A percentile compares a stretch with the other conserved stretches of the same genome.
Evolutionary conservation across 2,113 vertebrate genomes (phyloP).

Genomic region (Fulica atra): DNA sequence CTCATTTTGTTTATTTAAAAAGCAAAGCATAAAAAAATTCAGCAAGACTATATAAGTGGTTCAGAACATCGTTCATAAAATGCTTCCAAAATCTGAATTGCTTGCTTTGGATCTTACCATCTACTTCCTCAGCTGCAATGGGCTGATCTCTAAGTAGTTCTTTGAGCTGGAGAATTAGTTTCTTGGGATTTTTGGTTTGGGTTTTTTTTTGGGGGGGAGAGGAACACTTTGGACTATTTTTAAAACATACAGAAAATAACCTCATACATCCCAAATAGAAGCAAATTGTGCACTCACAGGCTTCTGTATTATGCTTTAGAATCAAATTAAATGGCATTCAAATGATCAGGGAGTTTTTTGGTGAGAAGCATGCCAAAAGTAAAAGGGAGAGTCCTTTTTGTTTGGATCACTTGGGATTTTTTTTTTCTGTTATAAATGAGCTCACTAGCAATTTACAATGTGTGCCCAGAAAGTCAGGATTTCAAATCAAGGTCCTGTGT

Average conservation of each 20-base stretch:
- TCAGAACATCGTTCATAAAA: conserved; percentile 47
- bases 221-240: background rate
- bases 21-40: background rate
- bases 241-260: background rate
- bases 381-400: background rate
- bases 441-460: conserved; percentile 26
- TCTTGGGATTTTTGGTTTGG: background rate
- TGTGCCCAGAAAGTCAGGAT: conserved; percentile 38
- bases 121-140: conserved; percentile 26
- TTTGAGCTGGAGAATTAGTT: conserved; percentile 2
- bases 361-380: background rate
- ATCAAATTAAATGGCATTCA: conserved; percentile 1
- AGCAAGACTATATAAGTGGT: conserved; percentile 5
- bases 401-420: background rate
- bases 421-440: background rate
- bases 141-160: conserved; percentile 4
- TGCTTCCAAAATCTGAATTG: conserved; percentile 48
- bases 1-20: conserved; percentile 26
- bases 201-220: background rate
- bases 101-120: conserved; percentile 36
- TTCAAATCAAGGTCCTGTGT: conserved; percentile 16
- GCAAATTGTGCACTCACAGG: background rate
- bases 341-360: background rate
- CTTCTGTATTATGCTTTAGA: conserved; percentile 37
- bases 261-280: background rate